Evolutionary conservation across 2,113 vertebrate genomes (phyloP).

Genomic region (Pseudopipra pipra): DNA sequence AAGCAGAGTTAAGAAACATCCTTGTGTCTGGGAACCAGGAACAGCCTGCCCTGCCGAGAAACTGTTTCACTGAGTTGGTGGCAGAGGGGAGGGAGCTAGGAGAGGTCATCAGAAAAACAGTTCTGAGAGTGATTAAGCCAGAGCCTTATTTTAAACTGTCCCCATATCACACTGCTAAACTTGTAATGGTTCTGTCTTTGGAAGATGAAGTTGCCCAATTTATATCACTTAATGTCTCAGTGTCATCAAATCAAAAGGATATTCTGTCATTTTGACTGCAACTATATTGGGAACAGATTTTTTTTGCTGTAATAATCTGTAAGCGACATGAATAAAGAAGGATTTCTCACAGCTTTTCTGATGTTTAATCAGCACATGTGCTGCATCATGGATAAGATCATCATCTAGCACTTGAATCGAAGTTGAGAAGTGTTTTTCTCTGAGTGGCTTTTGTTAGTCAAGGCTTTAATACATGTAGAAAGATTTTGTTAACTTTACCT

Average conservation of each 20-base stretch:
- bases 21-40: neutral
- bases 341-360: neutral
- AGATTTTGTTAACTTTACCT: neutral
- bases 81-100: neutral
- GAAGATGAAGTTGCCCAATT: slow-evolving; percentile 15
- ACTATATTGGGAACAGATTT: neutral
- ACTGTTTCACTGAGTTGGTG: slow-evolving; percentile 6
- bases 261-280: neutral
- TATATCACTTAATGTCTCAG: neutral
- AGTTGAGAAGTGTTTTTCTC: neutral
- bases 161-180: neutral
- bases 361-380: neutral
- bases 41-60: neutral
- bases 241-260: slow-evolving; percentile 5
- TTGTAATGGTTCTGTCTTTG: neutral
- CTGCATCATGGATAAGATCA: neutral
- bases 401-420: neutral
- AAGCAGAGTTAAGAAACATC: slow-evolving; percentile 16
- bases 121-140: slow-evolving; percentile 1
- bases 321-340: neutral
- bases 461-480: neutral
- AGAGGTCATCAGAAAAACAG: neutral
- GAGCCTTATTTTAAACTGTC: neutral
- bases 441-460: neutral
- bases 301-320: neutral